These are phyloP conservation scores for Corythaeola cristata DNA, from an alignment of 2,113 vertebrate genomes.

Conservation along the genomic window DNA sequence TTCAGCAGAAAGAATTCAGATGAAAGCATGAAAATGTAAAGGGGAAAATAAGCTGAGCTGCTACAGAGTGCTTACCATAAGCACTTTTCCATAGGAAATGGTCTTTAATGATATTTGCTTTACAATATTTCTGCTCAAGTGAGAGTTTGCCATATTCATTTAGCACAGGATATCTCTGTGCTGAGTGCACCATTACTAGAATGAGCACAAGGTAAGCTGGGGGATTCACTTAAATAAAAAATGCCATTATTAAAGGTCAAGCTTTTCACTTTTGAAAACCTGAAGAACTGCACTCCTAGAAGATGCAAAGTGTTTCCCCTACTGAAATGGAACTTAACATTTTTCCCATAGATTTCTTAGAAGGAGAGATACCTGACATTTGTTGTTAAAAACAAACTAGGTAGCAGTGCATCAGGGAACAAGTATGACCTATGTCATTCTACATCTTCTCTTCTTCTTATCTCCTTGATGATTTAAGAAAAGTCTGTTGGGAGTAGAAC, in stretches of 20 bases:
- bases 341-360: not conserved
- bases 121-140: slow-evolving; percentile 42
- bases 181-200: not conserved
- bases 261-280: not conserved
- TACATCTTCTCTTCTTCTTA: not conserved
- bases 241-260: slow-evolving; percentile 20
- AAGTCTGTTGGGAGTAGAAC: not conserved
- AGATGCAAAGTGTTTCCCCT: not conserved
- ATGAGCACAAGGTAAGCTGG: not conserved
- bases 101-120: slow-evolving; percentile 33
- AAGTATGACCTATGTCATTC: not conserved
- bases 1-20: slow-evolving; percentile 19
- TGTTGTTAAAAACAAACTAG: not conserved
- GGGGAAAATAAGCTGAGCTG: not conserved
- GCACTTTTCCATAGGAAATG: slow-evolving; percentile 2
- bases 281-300: not conserved
- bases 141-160: slow-evolving; percentile 31
- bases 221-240: not conserved
- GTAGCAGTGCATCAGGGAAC: not conserved
- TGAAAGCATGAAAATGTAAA: not conserved
- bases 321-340: not conserved
- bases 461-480: not conserved
- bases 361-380: not conserved
- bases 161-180: slow-evolving; percentile 21
- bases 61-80: slow-evolving; percentile 19